Evolutionary conservation across 2,797 vertebrate species (phyloP), one percentile per base, ranked within the genome.

Genomic region (Ptychadena robeensis): DNA sequence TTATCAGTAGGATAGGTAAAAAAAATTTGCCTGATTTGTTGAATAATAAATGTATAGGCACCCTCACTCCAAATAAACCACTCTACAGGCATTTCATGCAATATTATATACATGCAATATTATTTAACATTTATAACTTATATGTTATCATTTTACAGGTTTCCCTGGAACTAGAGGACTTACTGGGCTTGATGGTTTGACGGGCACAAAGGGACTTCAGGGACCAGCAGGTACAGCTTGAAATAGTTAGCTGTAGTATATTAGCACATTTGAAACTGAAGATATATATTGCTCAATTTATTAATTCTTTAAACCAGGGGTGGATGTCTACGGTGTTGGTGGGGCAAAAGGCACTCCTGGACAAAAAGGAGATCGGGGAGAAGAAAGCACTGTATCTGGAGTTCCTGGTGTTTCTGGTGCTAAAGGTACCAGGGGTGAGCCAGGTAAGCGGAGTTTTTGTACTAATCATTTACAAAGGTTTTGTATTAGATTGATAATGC

Each of bases 111-210:
- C 44, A n/a, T 22, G 5, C 3, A 53, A 1, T 53, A 5, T n/a
- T 5, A 18, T 15, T 3, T 48, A 48, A 48, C 4, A 48, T 48
- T 18, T 12, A 18, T 59, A n/a, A 59, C 9, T 12, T 9, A 15
- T 72, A 11, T 57, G 37, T 75, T 9, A 82, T 87, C 86, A 68
- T 86, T 85, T 86, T 88, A 83, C 91, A 99, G 98, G 98, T 87
- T 91, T 91, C 48, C 91, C 92, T 25, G 97, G 98, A 18, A 63
- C 89, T 57, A 93, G 91, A 85, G 98, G 98, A 80, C 94, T 97
- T 78, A 75, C 92, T 85, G 98, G 98, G 81, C 88, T 98, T 44
- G 75, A 98, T 73, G 98, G 98, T 64, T 90, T 98, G 63, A 95
- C 95, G 2, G 97, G 97, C 86, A 93, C 91, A 11, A 98, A 97